Base-by-base conservation (phyloP, 2,888 invertebrate genomes). In the Oscheius myriophilus region DNA sequence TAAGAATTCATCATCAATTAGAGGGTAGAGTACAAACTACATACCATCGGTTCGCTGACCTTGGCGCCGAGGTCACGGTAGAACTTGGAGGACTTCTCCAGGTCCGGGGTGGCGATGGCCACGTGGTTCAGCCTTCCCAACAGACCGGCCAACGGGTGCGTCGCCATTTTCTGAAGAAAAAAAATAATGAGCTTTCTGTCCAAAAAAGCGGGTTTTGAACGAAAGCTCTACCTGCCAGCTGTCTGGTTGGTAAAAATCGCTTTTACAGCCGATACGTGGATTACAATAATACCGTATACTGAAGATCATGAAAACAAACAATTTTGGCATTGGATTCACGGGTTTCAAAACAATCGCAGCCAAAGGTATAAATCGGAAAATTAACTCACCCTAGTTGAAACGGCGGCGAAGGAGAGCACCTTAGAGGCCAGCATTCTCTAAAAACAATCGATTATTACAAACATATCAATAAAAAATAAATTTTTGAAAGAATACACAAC, bases 121-220 rank as follows among this genome's bases (percentile, higher is more conserved):
- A 91, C 89, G 86, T 91, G 90, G 82, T 91, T 91, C 14, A 91
- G 86, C 75, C 87, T 87, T 11, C 90, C 90, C 46, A 91, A 75
- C 43, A 81, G 66, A n/a, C 76, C 79, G 53, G 73, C 74, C 9
- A 81, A 62, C 25, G 81, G 81, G 61, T 75, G 73, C 14, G 75
- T 72, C 16, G 78, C 72, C 76, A 81, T 78, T 14, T 58, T 67
- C 81, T 79, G 70, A 49, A 74, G 43, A 65, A 45, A 16, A 58
- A 18, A 26, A 41, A 14, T 6, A 33, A 33, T 33, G 3, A 33
- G 9, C 33, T 33, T 6, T 33, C 9, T 25, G 26, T 43, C 12
- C 12, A 43, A 43, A n/a, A n/a, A 43, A 43, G n/a, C 12, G 12
- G n/a, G 45, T n/a, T n/a, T n/a, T n/a, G n/a, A n/a, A n/a, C n/a